phyloP scores from a whole-genome alignment of 2,113 vertebrate genomes.

The Poicephalus meyeri region DNA sequence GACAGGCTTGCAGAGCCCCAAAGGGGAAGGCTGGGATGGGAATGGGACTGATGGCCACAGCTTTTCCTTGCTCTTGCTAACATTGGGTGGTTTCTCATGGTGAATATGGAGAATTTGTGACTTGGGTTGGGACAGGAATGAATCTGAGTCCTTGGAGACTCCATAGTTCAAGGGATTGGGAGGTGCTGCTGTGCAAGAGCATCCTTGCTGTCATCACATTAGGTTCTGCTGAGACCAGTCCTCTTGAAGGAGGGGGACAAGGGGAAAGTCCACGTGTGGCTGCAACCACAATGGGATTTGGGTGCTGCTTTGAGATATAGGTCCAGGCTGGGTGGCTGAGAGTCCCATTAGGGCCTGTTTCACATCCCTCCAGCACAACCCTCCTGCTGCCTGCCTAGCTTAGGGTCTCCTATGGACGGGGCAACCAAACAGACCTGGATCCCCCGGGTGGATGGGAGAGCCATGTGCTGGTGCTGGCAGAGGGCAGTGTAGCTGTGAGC shows the following conservation, averaged over 20 bases:
- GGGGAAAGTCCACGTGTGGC: neutral
- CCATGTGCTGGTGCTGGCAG: neutral
- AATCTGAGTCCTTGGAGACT: neutral
- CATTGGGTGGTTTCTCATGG: neutral
- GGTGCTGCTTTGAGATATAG: neutral
- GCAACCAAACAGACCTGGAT: neutral
- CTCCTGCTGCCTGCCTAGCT: neutral
- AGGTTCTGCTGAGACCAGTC: fast-evolving
- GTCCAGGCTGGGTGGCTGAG: neutral
- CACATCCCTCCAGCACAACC: neutral
- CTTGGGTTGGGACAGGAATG: neutral
- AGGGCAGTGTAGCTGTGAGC: neutral
- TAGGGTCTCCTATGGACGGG: neutral
- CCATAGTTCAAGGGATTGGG: fast-evolving
- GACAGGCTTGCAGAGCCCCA: neutral
- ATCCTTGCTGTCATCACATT: neutral
- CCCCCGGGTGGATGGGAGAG: neutral
- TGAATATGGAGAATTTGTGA: neutral
- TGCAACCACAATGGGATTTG: neutral
- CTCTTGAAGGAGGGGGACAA: neutral
- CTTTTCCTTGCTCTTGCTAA: neutral
- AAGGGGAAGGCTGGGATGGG: neutral
- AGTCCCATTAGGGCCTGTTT: neutral
- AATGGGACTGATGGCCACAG: fast-evolving
- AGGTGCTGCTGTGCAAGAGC: fast-evolving